These are phyloP conservation scores for Apostichopus leukothele DNA, from an alignment of 53 echinoderm and acorn worm genomes.

Conservation along the genomic window DNA sequence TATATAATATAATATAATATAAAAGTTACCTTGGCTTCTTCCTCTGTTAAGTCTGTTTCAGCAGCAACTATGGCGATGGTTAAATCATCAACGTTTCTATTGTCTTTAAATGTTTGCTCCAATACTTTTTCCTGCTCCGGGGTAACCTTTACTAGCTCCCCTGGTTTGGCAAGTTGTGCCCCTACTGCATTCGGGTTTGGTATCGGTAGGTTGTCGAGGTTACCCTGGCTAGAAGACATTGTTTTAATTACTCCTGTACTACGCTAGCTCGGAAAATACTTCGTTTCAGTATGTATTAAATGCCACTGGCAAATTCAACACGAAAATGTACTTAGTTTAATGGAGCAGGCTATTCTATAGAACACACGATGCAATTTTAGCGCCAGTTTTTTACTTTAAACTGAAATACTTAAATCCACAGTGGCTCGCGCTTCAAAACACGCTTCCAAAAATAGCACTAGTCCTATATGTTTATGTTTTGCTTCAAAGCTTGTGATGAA, in stretches of 20 bases:
- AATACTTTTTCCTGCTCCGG: constrained; percentile 75
- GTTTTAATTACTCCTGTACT: neutral
- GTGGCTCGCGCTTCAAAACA: neutral
- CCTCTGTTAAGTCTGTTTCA: constrained; percentile 62
- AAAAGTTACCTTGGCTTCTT: constrained; percentile 73
- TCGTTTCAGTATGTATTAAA: no score
- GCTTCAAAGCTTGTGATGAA: neutral
- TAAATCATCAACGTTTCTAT: constrained; percentile 85
- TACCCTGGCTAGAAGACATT: neutral
- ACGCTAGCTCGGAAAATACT: no score
- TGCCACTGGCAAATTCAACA: no score
- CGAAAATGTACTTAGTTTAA: no score
- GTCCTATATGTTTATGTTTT: neutral
- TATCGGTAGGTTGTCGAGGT: constrained; percentile 16
- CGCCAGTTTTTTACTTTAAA: neutral
- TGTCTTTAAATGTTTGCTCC: constrained; percentile 76
- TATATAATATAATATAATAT: neutral
- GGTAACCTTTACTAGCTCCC: constrained; percentile 58
- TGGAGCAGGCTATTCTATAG: no score
- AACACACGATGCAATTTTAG: no score
- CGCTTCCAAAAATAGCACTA: neutral
- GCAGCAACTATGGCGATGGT: constrained; percentile 85
- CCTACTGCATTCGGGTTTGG: constrained; percentile 54
- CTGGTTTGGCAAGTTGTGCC: constrained; percentile 55
- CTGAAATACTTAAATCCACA: neutral